Base-by-base conservation (phyloP, 2,888 invertebrate species). In the Eudasyphora cyanicolor region DNA sequence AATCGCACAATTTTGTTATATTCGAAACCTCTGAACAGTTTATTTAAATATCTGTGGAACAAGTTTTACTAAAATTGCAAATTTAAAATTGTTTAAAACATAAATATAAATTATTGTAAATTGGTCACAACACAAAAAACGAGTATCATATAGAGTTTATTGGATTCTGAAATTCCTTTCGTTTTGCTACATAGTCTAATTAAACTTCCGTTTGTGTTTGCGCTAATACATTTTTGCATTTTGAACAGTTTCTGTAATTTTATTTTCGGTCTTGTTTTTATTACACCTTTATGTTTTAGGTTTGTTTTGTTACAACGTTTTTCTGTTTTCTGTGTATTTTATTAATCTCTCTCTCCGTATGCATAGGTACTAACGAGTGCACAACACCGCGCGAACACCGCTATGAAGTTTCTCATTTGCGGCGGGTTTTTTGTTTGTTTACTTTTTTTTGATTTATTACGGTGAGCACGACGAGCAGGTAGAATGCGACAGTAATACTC, bases 321-420 rank as follows among this genome's bases (percentile, higher is more conserved):
- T 12, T 45, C 1, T 2, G n/a, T 32, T 32, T 6, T 32, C 32
- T 32, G 14, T 2, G n/a, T 32, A 6, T 6, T 32, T 8, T 32
- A 6, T 32, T 32, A 32, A 32, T 32, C 45, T 14, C 45, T 12
- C 14, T 12, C n/a, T 38, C 38, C 10, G 38, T n/a, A 12, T 10
- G 38, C 6, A 32, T 32, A 32, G 32, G 32, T 32, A 32, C 4
- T 8, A 6, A 32, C 85, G 86, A 88, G 87, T 87, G 87, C 27
- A 49, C n/a, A n/a, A n/a, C n/a, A n/a, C 45, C 57, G 75, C 51
- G 54, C 29, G n/a, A 32, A 83, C 82, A 21, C 38, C 21, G 54
- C 54, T 21, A 6, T 24, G 21, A 21, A n/a, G 60, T 60, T 60
- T 32, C 60, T 86, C 88, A 87, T 85, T 86, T 88, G 49, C 19